Conservation (phyloP, 2,797 vertebrate species). For the Pseudocheirus occidentalis region DNA sequence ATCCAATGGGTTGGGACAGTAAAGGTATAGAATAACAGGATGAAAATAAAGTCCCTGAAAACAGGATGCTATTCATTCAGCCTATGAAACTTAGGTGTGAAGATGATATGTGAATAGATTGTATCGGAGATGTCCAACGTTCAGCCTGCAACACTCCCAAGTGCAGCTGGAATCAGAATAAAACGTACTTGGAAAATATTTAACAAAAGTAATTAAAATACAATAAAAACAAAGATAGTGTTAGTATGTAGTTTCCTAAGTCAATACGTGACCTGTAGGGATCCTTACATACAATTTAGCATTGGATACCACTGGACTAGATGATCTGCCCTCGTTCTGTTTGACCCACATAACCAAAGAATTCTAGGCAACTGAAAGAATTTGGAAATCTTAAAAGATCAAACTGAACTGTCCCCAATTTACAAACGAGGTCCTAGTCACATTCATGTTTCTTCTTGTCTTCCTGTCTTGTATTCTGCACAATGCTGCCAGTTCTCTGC, state of each 20-base stretch:
- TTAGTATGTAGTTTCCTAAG: neutral
- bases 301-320: neutral
- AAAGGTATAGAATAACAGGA: neutral
- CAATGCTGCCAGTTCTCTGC: neutral
- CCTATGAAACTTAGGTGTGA: neutral
- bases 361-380: neutral
- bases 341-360: neutral
- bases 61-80: neutral
- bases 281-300: neutral
- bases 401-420: neutral
- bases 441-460: neutral
- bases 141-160: neutral
- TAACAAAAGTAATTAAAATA: neutral
- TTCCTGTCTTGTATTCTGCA: neutral
- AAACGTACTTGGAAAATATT: neutral
- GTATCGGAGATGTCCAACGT: neutral
- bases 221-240: neutral
- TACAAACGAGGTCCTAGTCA: neutral
- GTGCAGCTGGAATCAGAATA: neutral
- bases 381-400: neutral
- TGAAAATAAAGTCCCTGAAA: neutral
- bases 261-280: neutral
- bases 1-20: neutral
- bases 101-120: neutral
- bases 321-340: neutral